Evolutionary conservation across 2,888 invertebrate species (phyloP).

Genomic region (Mesoligia furuncula): DNA sequence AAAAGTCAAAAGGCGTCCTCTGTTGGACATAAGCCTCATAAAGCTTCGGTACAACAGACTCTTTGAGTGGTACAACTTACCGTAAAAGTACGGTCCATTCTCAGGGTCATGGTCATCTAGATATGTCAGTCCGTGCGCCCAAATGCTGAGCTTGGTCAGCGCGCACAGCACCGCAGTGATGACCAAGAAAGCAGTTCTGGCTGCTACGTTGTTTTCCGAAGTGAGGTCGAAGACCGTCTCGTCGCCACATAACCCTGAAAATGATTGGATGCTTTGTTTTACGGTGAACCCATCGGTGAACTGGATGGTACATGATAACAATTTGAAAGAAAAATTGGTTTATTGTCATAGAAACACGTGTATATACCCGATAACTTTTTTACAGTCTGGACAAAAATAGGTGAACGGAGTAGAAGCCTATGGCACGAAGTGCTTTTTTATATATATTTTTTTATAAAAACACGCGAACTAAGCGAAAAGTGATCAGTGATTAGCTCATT

Average conservation of each 20-base stretch:
- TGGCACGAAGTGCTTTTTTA: too few relatives aligned
- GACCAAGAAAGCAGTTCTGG: conserved; percentile 73
- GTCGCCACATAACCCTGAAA: conserved; percentile 78
- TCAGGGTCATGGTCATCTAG: conserved; percentile 85
- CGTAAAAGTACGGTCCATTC: conserved; percentile 84
- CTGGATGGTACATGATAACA: neutral
- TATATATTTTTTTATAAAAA: too few relatives aligned
- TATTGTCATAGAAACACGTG: neutral
- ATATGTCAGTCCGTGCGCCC: conserved; percentile 84
- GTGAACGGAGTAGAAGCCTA: too few relatives aligned
- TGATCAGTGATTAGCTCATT: too few relatives aligned
- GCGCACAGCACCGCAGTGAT: conserved; percentile 76
- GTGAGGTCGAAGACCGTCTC: neutral
- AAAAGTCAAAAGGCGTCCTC: neutral
- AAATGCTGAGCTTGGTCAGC: conserved; percentile 81
- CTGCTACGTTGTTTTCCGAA: conserved; percentile 46
- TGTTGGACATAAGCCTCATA: neutral
- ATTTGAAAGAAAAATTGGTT: neutral
- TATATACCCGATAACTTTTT: too few relatives aligned
- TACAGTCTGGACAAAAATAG: too few relatives aligned
- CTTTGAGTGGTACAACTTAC: conserved; percentile 63
- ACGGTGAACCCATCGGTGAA: too few relatives aligned
- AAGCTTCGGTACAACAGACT: neutral
- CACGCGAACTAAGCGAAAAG: too few relatives aligned
- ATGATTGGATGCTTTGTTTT: neutral